A percentile compares a stretch with the other conserved stretches of the same genome.
Evolutionary conservation across 2,113 vertebrate genomes (phyloP).

Genomic region (Rhinolophus ferrumequinum): DNA sequence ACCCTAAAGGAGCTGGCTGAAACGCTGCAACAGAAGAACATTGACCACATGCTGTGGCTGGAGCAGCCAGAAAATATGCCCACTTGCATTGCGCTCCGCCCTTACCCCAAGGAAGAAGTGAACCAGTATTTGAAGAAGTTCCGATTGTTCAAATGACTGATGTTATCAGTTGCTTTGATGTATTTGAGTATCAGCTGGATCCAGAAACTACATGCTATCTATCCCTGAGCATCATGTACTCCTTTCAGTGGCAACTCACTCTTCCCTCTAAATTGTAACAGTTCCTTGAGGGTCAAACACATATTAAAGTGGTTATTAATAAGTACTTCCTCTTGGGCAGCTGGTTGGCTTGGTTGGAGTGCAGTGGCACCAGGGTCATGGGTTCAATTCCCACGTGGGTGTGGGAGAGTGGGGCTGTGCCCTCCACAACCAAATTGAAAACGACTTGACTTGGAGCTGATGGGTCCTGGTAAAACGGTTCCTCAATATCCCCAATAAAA

Average conservation of each 20-base stretch:
- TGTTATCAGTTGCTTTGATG: neutral
- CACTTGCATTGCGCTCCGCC: conserved; percentile 93
- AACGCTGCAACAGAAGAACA: conserved; percentile 84
- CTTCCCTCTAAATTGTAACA: neutral
- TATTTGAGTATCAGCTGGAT: neutral
- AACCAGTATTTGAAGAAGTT: conserved; percentile 90
- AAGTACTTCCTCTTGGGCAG: neutral
- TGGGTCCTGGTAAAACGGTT: no score
- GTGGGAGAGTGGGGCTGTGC: no score
- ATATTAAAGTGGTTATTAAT: conserved; percentile 59
- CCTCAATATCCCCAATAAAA: no score
- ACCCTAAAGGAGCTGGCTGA: conserved; percentile 87
- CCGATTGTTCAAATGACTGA: conserved; percentile 91
- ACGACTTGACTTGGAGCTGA: no score
- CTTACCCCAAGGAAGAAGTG: conserved; percentile 92
- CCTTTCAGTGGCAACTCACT: neutral
- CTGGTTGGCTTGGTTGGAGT: no score
- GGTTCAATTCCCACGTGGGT: no score
- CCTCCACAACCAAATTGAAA: no score
- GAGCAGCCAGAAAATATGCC: conserved; percentile 94
- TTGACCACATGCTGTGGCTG: conserved; percentile 92
- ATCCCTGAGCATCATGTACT: neutral
- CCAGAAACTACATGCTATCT: neutral
- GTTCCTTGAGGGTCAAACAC: conserved; percentile 22
- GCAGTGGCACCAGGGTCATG: no score